These are phyloP conservation scores for Tenualosa thibaudeaui DNA, from an alignment of 2,797 vertebrate species.

Conservation along the genomic window DNA sequence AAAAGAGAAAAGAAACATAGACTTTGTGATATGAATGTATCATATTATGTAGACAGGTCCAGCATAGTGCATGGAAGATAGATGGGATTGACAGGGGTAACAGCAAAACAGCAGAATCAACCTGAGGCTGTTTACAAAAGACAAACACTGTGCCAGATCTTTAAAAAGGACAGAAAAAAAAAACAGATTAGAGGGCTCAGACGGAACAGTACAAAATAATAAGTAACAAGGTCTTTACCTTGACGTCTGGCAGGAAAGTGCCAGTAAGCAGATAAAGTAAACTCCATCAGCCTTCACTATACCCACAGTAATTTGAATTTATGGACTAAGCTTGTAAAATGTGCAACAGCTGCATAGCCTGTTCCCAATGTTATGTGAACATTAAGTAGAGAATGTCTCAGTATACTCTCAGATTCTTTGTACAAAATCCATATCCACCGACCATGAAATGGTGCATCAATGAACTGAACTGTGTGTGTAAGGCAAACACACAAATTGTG, in stretches of 20 bases:
- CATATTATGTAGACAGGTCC: not conserved
- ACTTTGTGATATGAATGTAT: not conserved
- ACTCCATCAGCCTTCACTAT: conserved; percentile 44
- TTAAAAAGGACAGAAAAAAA: not conserved
- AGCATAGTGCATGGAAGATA: not conserved
- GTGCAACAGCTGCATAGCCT: conserved; percentile 9
- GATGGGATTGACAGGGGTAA: not conserved
- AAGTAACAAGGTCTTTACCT: conserved; percentile 54
- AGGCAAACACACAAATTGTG: not conserved
- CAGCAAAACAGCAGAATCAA: not conserved
- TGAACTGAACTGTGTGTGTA: not conserved
- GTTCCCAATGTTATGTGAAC: not conserved
- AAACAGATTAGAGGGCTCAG: not conserved
- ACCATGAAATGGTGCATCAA: not conserved
- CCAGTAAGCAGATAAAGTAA: conserved; percentile 49
- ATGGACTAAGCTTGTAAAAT: conserved; percentile 30
- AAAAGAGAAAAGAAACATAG: not conserved
- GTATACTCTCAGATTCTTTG: not conserved
- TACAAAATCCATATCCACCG: not conserved
- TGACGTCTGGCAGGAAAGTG: conserved; percentile 31
- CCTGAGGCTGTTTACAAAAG: not conserved
- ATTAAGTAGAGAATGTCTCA: not conserved
- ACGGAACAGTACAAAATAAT: conserved; percentile 17
- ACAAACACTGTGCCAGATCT: not conserved
- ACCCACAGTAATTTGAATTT: conserved; percentile 37